A percentile compares a stretch with the other conserved stretches of the same genome.
These are phyloP conservation scores for Ahaetulla prasina DNA, from an alignment of 2,113 vertebrate genomes.

Conservation along the genomic window DNA sequence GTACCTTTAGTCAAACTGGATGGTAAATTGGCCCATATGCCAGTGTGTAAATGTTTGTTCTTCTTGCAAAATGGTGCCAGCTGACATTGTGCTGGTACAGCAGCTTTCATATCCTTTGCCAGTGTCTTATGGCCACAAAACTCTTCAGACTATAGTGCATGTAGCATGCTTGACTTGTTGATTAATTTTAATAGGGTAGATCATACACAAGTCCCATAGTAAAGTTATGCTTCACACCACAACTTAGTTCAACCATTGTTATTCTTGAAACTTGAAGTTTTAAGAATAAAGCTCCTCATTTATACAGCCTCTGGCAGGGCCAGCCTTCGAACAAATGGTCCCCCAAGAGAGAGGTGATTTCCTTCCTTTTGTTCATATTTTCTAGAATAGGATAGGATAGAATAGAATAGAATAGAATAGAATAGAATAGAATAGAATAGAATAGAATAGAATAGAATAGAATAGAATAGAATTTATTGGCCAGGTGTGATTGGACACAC, in stretches of 20 bases:
- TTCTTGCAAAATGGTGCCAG: not conserved
- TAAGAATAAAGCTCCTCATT: not conserved
- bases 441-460: too few species aligned
- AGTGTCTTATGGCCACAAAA: not conserved
- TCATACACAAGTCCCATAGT: not conserved
- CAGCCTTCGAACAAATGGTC: not conserved
- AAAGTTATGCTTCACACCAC: not conserved
- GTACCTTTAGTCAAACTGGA: not conserved
- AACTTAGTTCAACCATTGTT: not conserved
- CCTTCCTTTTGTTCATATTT: not conserved
- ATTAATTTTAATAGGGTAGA: constrained; percentile 4
- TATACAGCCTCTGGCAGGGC: not conserved
- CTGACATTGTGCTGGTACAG: not conserved
- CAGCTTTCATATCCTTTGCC: not conserved
- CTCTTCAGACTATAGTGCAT: not conserved
- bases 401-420: too few species aligned
- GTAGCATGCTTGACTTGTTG: not conserved
- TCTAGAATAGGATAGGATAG: too few species aligned
- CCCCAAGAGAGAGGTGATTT: not conserved
- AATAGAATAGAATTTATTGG: too few species aligned
- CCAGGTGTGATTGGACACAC: too few species aligned
- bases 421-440: too few species aligned
- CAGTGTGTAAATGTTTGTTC: not conserved
- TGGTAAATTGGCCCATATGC: not conserved
- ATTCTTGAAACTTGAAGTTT: not conserved